Evolutionary conservation across 2,888 invertebrate species (phyloP).

Genomic region (Pteria penguin): DNA sequence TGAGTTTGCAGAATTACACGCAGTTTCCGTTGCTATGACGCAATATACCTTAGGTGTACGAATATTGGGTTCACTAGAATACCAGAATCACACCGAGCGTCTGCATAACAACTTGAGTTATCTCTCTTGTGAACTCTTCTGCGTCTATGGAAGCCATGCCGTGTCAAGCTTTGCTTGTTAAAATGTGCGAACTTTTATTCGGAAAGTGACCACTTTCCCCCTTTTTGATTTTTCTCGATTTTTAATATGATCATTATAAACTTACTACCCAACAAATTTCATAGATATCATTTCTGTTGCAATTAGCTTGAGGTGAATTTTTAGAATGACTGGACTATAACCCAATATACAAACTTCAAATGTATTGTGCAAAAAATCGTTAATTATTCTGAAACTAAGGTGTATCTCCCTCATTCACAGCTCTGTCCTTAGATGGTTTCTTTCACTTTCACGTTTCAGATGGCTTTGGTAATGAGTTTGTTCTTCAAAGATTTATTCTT

Average conservation of each 20-base stretch:
- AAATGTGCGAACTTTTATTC: neutral
- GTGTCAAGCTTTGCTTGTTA: neutral
- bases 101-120: neutral
- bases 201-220: neutral
- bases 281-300: constrained; percentile 6
- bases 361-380: too few species aligned
- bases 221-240: neutral
- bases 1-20: too few species aligned
- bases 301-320: constrained; percentile 6
- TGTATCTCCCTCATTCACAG: too few species aligned
- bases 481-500: too few species aligned
- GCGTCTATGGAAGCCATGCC: neutral
- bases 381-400: too few species aligned
- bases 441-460: too few species aligned
- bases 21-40: too few species aligned
- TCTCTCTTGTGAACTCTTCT: neutral
- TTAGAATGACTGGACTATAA: constrained; percentile 11
- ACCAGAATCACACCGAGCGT: neutral
- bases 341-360: too few species aligned
- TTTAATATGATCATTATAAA: neutral
- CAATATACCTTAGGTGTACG: too few species aligned
- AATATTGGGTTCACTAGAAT: neutral
- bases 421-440: too few species aligned
- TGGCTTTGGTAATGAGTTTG: too few species aligned
- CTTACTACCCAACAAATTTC: neutral